A percentile compares a stretch with the other conserved stretches of the same genome.
phyloP scores from a whole-genome alignment of 2,113 vertebrate species.

The Barbus barbus region DNA sequence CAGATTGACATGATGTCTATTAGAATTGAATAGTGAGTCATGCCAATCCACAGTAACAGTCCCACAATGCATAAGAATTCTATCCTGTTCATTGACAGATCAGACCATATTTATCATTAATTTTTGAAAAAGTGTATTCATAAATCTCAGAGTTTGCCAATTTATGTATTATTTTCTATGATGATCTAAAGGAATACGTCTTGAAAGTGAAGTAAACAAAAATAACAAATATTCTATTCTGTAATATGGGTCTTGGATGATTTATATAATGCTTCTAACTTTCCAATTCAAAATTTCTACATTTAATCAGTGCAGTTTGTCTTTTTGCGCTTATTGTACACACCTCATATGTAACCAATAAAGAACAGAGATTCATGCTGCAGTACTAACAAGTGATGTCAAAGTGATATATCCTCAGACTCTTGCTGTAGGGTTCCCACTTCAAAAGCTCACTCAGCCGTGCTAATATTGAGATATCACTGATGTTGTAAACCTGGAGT shows the following conservation, averaged over 20 bases:
- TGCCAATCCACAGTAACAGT: slow-evolving; percentile 5
- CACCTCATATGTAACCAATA: neutral
- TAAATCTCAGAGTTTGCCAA: neutral
- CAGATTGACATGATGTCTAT: slow-evolving; percentile 34
- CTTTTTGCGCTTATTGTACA: neutral
- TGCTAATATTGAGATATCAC: neutral
- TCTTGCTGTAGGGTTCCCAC: neutral
- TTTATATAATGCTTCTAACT: neutral
- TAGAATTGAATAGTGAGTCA: slow-evolving; percentile 45
- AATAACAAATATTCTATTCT: neutral
- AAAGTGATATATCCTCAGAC: slow-evolving; percentile 8
- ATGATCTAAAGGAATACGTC: neutral
- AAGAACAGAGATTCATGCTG: neutral
- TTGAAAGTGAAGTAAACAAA: slow-evolving; percentile 12
- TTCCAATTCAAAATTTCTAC: neutral
- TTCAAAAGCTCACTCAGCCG: neutral
- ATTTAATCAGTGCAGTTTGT: neutral
- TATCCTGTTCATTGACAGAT: neutral
- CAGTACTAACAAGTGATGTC: slow-evolving; percentile 11
- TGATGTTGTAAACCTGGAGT: slow-evolving; percentile 13
- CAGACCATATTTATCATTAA: neutral
- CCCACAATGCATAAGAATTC: neutral
- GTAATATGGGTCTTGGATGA: neutral
- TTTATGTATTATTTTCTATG: too few relatives aligned
- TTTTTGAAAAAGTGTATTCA: neutral